Evolutionary conservation across 2,797 vertebrate species (phyloP).

Genomic region (Gambusia yucatana): DNA sequence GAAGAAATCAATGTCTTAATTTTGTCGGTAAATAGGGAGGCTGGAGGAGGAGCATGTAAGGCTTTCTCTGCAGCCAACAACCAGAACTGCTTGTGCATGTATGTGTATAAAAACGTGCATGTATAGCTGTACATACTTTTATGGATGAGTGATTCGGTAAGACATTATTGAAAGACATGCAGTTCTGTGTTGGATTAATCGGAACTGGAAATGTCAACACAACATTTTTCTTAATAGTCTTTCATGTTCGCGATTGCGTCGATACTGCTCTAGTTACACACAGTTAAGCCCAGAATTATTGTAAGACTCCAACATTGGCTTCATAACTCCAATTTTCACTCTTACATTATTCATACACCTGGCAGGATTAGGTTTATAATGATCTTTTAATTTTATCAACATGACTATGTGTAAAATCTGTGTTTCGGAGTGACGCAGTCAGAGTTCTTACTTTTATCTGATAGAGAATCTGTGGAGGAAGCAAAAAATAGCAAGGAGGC

Average conservation of each 20-base stretch:
- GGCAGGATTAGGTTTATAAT: background rate
- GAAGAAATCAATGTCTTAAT: slow-evolving; percentile 71
- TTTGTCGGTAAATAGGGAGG: slow-evolving; percentile 57
- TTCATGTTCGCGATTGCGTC: background rate
- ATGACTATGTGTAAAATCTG: background rate
- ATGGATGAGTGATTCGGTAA: slow-evolving; percentile 31
- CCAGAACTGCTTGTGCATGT: background rate
- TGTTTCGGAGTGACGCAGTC: background rate
- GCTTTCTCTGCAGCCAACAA: slow-evolving; percentile 28
- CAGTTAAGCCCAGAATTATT: background rate
- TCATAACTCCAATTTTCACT: no score
- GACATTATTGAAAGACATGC: background rate
- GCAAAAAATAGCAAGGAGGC: background rate
- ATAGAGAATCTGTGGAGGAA: background rate
- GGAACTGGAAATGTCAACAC: background rate
- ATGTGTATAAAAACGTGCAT: slow-evolving; percentile 4
- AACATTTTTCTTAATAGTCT: background rate
- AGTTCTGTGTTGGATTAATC: background rate
- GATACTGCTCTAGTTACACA: background rate
- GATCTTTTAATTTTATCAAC: background rate
- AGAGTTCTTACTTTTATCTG: background rate
- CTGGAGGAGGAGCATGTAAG: slow-evolving; percentile 18
- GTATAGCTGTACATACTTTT: slow-evolving; percentile 17
- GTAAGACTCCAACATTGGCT: no score
- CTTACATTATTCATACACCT: background rate